These are phyloP conservation scores for Sphyrna mokarran DNA, from an alignment of 2,113 vertebrate species.

Conservation along the genomic window DNA sequence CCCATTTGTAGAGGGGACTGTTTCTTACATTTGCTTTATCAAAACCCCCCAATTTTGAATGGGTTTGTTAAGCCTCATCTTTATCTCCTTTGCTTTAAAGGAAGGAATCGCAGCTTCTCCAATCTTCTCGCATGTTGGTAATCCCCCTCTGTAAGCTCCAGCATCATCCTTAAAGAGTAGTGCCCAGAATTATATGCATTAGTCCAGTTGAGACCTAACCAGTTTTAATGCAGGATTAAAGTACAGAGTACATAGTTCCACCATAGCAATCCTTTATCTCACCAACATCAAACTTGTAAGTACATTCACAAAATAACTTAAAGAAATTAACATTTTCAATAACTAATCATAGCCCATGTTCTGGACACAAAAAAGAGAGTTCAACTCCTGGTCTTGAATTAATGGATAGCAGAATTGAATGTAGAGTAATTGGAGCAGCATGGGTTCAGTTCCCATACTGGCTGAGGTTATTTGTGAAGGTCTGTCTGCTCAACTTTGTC, in stretches of 20 bases:
- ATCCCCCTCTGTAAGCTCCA: no score
- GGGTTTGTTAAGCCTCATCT: neutral
- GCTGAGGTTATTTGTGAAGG: no score
- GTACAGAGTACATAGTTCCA: neutral
- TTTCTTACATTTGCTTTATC: neutral
- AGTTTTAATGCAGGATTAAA: neutral
- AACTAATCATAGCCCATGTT: neutral
- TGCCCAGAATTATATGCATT: neutral
- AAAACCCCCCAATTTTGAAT: neutral
- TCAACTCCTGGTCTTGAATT: neutral
- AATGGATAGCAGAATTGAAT: neutral
- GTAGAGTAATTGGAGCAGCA: neutral
- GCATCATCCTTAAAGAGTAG: neutral
- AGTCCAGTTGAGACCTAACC: neutral
- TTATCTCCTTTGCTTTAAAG: neutral
- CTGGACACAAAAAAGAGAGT: neutral
- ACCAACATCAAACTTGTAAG: neutral
- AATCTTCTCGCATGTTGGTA: neutral
- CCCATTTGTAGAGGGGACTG: neutral
- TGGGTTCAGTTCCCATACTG: no score
- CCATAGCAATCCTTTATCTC: neutral
- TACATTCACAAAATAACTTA: neutral
- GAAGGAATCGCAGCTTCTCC: neutral
- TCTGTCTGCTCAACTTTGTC: no score
- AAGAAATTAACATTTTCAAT: neutral